phyloP scores from a whole-genome alignment of 2,113 vertebrate species.

The Synchiropus splendidus region DNA sequence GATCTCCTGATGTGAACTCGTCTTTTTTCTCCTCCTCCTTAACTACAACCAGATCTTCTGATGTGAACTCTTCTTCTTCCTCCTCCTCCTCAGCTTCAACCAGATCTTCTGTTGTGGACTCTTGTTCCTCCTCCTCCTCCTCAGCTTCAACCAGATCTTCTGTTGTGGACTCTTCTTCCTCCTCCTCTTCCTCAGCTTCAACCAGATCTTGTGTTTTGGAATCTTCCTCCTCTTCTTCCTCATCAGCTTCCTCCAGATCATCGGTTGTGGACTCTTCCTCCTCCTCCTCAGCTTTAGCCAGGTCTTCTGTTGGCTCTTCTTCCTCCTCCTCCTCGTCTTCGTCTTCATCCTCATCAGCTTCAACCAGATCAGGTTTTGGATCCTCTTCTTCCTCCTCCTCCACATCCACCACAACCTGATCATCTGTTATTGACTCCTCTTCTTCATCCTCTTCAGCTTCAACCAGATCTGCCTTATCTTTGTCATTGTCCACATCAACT shows the following conservation, averaged over 20 bases:
- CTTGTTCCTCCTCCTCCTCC: not conserved
- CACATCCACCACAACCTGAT: not conserved
- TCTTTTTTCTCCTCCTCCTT: not conserved
- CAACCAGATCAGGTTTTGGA: not conserved
- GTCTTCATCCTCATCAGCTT: not conserved
- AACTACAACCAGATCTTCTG: not conserved
- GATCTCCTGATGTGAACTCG: not conserved
- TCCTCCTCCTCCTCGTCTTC: conserved; percentile 1
- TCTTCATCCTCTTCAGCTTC: not conserved
- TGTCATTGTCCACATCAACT: conserved; percentile 4
- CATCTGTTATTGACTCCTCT: not conserved
- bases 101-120: not conserved
- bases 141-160: not conserved
- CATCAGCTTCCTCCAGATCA: conserved; percentile 2
- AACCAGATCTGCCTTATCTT: not conserved
- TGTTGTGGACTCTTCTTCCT: not conserved
- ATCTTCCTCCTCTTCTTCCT: conserved; percentile 3
- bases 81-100: not conserved
- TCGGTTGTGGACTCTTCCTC: not conserved
- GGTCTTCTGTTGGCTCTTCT: not conserved
- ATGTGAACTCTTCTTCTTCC: not conserved
- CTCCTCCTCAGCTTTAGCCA: not conserved
- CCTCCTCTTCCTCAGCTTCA: not conserved
- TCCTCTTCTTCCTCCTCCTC: not conserved
- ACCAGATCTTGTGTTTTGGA: not conserved